phyloP scores from a whole-genome alignment of 1,140 invertebrate genomes.

The Panagrolaimus sp. region DNA sequence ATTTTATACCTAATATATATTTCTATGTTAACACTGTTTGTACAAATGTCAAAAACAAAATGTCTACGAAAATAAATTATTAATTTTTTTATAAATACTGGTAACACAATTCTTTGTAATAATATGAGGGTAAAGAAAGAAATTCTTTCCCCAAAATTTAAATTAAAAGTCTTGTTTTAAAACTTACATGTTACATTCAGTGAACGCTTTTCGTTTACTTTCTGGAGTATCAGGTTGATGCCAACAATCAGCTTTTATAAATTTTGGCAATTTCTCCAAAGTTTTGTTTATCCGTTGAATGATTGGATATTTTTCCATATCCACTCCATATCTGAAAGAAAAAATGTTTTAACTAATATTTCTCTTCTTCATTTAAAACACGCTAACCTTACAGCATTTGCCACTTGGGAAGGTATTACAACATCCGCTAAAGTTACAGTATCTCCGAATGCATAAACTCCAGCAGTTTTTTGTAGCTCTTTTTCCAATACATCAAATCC shows the following conservation, averaged over 20 bases:
- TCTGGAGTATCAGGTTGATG: slow-evolving; percentile 73
- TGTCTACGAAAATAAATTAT: too few species aligned
- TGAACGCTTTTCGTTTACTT: neutral
- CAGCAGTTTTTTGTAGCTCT: slow-evolving; percentile 73
- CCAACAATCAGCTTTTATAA: slow-evolving; percentile 77
- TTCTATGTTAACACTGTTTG: too few species aligned
- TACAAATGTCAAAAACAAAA: too few species aligned
- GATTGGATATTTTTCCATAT: slow-evolving; percentile 79
- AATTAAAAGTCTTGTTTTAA: neutral
- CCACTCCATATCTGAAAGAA: slow-evolving; percentile 75
- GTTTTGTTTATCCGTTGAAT: slow-evolving; percentile 75
- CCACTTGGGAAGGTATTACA: slow-evolving; percentile 87
- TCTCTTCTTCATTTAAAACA: neutral
- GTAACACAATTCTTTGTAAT: too few species aligned
- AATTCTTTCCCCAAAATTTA: too few species aligned
- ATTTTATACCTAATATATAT: too few species aligned
- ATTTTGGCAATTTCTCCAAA: slow-evolving; percentile 72
- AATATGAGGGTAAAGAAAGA: too few species aligned
- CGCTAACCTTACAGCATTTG: slow-evolving; percentile 73
- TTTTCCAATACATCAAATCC: slow-evolving; percentile 82
- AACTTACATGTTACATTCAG: neutral
- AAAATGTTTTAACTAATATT: slow-evolving; percentile 5
- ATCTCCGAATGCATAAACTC: slow-evolving; percentile 87
- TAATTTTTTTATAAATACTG: too few species aligned
- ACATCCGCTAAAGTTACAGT: slow-evolving; percentile 87